Conservation (phyloP, 2,888 invertebrate genomes). For the Megastigmus dorsalis region DNA sequence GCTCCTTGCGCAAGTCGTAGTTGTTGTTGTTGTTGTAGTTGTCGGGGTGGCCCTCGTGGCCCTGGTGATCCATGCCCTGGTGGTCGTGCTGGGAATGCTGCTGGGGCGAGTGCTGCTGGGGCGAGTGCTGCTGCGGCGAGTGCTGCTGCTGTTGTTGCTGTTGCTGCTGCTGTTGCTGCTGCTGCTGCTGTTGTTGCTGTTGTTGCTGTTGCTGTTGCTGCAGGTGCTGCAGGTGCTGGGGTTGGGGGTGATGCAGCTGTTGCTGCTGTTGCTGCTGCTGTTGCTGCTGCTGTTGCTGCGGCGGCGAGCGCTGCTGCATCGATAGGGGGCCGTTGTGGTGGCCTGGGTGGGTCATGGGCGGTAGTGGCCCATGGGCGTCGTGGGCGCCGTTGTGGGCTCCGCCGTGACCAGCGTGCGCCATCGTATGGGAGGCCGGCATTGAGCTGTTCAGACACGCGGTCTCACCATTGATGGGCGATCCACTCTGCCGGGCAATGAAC, state of each 20-base stretch:
- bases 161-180: constrained; percentile 69
- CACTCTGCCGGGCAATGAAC: constrained; percentile 85
- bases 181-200: constrained; percentile 65
- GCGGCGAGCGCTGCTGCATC: constrained; percentile 63
- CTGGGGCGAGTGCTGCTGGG: constrained; percentile 64
- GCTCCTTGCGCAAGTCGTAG: constrained; percentile 82
- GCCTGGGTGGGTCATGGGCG: constrained; percentile 67
- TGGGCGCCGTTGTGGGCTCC: constrained; percentile 60
- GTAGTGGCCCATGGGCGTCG: constrained; percentile 69
- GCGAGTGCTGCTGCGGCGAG: constrained; percentile 65
- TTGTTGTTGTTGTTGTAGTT: constrained; percentile 50
- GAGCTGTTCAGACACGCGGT: constrained; percentile 78
- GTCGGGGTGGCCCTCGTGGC: constrained; percentile 73
- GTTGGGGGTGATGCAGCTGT: constrained; percentile 56
- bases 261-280: constrained; percentile 58
- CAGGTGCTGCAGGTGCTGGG: constrained; percentile 60
- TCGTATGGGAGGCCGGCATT: constrained; percentile 72
- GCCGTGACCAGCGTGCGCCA: constrained; percentile 70
- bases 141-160: constrained; percentile 61
- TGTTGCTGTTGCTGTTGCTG: constrained; percentile 58
- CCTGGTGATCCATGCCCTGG: constrained; percentile 61
- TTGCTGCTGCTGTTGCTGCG: constrained; percentile 61
- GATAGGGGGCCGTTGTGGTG: constrained; percentile 64
- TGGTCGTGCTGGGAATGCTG: constrained; percentile 68
- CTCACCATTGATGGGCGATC: constrained; percentile 83